Conservation (phyloP, 1,140 invertebrate genomes). For the Zophobas morio region DNA sequence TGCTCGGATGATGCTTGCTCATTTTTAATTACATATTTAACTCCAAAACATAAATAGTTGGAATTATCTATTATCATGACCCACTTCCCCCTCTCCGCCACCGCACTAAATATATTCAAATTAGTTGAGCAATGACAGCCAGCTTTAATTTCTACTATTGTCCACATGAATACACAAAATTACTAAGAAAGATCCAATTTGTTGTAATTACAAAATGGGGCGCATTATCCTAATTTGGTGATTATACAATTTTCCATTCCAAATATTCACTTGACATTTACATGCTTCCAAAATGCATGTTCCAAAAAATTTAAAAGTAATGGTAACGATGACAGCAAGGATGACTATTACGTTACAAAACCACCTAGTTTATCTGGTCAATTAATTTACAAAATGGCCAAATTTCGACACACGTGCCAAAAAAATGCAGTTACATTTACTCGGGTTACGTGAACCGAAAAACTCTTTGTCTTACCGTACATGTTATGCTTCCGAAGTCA, state of each 20-base stretch:
- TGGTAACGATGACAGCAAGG: constrained; percentile 14
- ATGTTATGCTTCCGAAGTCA: constrained; percentile 25
- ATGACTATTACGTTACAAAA: constrained; percentile 25
- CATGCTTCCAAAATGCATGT: constrained; percentile 4
- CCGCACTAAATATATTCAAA: constrained; percentile 14
- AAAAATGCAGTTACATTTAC: constrained; percentile 15
- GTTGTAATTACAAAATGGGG: constrained; percentile 27
- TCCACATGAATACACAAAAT: constrained; percentile 28
- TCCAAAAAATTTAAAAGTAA: constrained; percentile 4
- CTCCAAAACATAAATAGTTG: background rate
- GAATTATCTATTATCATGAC: constrained; percentile 28
- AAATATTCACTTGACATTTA: constrained; percentile 1
- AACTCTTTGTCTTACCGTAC: constrained; percentile 14
- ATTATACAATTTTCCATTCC: constrained; percentile 10
- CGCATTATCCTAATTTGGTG: constrained; percentile 21
- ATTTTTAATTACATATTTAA: too few relatives aligned
- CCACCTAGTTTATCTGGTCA: constrained; percentile 14
- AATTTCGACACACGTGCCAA: constrained; percentile 15
- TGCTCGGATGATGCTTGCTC: too few relatives aligned
- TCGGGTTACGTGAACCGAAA: constrained; percentile 19
- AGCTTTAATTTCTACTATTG: constrained; percentile 23
- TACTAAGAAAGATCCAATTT: constrained; percentile 27
- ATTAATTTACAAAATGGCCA: constrained; percentile 11
- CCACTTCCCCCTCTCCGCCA: constrained; percentile 18
- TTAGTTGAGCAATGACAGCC: constrained; percentile 6